These are phyloP conservation scores for Chionomys nivalis DNA, from an alignment of 2,113 vertebrate species.

Conservation along the genomic window DNA sequence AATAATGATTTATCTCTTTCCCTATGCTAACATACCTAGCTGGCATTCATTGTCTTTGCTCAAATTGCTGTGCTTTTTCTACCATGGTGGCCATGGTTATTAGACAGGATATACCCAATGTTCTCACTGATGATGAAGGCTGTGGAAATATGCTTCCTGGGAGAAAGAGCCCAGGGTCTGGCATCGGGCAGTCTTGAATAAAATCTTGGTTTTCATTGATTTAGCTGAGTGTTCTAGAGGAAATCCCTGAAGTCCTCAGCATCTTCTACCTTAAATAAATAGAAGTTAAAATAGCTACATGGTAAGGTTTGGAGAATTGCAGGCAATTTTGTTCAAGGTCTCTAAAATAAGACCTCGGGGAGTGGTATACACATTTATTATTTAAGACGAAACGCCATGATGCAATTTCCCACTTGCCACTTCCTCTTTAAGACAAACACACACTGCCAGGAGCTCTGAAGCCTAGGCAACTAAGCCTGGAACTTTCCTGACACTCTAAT, in stretches of 20 bases:
- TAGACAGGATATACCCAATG: background rate
- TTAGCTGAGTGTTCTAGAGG: background rate
- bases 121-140: background rate
- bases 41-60: background rate
- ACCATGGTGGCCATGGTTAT: accelerated
- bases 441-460: background rate
- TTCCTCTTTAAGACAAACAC: slow-evolving; percentile 9
- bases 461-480: background rate
- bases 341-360: background rate
- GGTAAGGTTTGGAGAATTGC: background rate
- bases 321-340: background rate
- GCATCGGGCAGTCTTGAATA: background rate
- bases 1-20: background rate
- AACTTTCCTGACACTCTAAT: slow-evolving; percentile 33
- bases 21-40: background rate
- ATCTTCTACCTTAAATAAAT: background rate
- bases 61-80: background rate
- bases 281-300: background rate
- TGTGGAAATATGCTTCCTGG: background rate
- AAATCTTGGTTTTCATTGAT: background rate
- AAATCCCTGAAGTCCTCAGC: background rate
- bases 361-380: background rate
- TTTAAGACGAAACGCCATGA: background rate
- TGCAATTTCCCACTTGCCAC: background rate
- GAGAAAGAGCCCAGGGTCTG: background rate